Conservation (phyloP, 2,797 vertebrate genomes). For the Labeo calbasu region DNA sequence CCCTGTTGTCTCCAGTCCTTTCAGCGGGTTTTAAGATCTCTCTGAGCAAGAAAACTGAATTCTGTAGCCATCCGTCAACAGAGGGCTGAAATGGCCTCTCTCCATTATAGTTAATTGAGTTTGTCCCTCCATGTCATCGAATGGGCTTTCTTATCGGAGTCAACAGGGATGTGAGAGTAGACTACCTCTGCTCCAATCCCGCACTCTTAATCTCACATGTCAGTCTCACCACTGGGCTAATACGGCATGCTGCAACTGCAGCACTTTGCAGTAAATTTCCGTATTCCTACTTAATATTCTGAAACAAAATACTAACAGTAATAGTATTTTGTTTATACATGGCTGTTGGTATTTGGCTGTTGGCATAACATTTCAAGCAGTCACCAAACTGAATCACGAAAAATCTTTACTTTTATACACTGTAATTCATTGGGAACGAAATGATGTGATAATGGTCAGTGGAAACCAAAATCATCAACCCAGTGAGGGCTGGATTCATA, state of each 20-base stretch:
- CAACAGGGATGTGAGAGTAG: constrained; percentile 62
- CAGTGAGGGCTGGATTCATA: too few species aligned
- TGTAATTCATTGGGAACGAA: too few species aligned
- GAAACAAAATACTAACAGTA: too few species aligned
- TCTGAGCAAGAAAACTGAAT: constrained; percentile 65
- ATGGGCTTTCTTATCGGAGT: constrained; percentile 67
- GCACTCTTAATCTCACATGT: constrained; percentile 63
- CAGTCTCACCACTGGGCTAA: constrained; percentile 47
- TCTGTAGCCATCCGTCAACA: constrained; percentile 63
- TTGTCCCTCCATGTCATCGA: constrained; percentile 70
- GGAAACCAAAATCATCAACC: too few species aligned
- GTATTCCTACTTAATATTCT: constrained; percentile 25
- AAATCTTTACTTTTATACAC: too few species aligned
- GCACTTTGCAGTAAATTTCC: constrained; percentile 1
- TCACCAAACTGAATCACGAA: too few species aligned
- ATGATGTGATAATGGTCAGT: too few species aligned
- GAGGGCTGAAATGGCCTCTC: constrained; percentile 62
- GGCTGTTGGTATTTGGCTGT: not conserved
- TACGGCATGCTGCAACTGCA: not conserved
- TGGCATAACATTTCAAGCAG: not conserved
- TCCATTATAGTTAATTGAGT: constrained; percentile 73
- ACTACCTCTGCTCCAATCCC: constrained; percentile 58
- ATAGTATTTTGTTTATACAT: not conserved
- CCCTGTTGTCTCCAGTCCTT: constrained; percentile 57
- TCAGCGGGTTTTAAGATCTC: constrained; percentile 61